A percentile compares a stretch with the other conserved stretches of the same genome.
Conservation (phyloP, 2,888 invertebrate species). For the Dasypogon diadema region DNA sequence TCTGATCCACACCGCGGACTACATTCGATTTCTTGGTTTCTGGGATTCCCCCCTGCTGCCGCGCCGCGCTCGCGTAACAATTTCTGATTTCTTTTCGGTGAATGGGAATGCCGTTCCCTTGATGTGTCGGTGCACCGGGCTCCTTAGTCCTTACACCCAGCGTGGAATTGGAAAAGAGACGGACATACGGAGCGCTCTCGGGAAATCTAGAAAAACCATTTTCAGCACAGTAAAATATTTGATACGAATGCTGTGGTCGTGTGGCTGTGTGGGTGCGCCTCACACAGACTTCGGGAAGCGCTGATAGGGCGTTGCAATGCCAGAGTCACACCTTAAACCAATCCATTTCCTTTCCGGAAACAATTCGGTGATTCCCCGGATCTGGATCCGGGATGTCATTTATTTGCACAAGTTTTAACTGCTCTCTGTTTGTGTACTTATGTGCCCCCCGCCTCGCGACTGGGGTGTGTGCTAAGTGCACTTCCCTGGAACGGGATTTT, state of each 20-base stretch:
- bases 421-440: constrained; percentile 41
- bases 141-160: constrained; percentile 41
- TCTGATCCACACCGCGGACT: constrained; percentile 20
- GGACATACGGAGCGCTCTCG: constrained; percentile 20
- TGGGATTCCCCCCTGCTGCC: constrained; percentile 41
- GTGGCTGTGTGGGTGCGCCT: constrained; percentile 36
- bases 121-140: constrained; percentile 47
- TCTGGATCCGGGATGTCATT: constrained; percentile 53
- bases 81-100: constrained; percentile 47
- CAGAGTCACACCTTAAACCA: constrained; percentile 56
- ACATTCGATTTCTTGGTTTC: constrained; percentile 45
- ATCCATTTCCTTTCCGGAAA: constrained; percentile 55
- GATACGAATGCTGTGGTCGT: constrained; percentile 9
- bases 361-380: constrained; percentile 50
- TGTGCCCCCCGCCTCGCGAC: neutral
- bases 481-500: constrained; percentile 31
- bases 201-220: constrained; percentile 48
- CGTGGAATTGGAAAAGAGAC: constrained; percentile 48
- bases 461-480: constrained; percentile 19
- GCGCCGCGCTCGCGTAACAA: constrained; percentile 38
- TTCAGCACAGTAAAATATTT: constrained; percentile 42
- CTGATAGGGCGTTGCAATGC: constrained; percentile 55
- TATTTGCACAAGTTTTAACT: constrained; percentile 51
- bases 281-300: constrained; percentile 28
- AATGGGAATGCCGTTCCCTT: constrained; percentile 12